A percentile compares a stretch with the other conserved stretches of the same genome.
phyloP scores from a whole-genome alignment of 2,797 vertebrate genomes.

The Macrochelys suwanniensis region DNA sequence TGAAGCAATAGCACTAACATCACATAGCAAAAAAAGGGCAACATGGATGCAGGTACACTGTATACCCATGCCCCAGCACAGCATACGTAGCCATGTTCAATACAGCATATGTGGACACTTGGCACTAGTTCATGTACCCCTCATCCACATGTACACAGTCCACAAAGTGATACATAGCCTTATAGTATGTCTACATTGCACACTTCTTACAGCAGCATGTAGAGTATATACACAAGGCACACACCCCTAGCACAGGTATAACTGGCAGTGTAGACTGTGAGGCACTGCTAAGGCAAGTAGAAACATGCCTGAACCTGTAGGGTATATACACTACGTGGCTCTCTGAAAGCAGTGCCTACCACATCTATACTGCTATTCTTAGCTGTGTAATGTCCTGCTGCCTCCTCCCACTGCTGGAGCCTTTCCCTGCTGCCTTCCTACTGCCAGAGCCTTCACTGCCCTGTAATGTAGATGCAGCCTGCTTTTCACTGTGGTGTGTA shows the following conservation, averaged over 20 bases:
- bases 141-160: too few relatives aligned
- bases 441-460: background rate
- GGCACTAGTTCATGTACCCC: too few relatives aligned
- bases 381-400: background rate
- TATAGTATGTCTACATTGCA: background rate
- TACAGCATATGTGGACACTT: too few relatives aligned
- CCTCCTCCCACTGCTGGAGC: background rate
- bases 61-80: too few relatives aligned
- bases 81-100: too few relatives aligned
- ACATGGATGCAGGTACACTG: too few relatives aligned
- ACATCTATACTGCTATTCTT: background rate
- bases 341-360: background rate
- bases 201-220: too few relatives aligned
- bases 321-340: background rate
- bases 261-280: background rate
- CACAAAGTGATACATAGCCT: too few relatives aligned
- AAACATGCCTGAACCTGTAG: background rate
- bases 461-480: background rate
- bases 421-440: background rate
- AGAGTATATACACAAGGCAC: background rate
- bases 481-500: background rate
- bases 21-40: too few relatives aligned
- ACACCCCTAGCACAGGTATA: background rate
- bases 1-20: too few relatives aligned
- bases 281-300: background rate